phyloP scores from a whole-genome alignment of 1,140 invertebrate species.

The Drosophila miranda region DNA sequence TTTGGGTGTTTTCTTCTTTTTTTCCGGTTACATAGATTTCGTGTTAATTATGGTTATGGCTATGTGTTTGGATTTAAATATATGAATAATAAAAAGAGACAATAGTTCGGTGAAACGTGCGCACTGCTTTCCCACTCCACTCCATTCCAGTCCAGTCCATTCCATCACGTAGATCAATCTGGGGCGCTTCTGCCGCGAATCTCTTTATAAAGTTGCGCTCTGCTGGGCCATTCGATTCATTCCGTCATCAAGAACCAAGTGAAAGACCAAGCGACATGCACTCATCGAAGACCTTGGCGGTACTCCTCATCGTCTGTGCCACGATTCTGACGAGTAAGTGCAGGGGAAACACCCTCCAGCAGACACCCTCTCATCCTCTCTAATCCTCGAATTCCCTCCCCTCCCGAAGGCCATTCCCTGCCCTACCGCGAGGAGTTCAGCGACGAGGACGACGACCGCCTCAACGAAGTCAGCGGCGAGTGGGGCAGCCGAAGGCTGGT shows the following conservation, averaged over 20 bases:
- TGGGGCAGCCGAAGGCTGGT: slow-evolving; percentile 36
- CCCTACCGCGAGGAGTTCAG: slow-evolving; percentile 28
- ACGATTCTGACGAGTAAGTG: slow-evolving; percentile 32
- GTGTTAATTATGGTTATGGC: slow-evolving; percentile 45
- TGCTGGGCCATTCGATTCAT: slow-evolving; percentile 22
- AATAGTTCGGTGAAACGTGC: slow-evolving; percentile 60
- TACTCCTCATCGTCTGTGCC: slow-evolving; percentile 33
- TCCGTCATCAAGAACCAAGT: background rate
- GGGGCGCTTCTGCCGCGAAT: background rate
- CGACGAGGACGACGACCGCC: slow-evolving; percentile 58
- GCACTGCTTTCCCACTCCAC: slow-evolving; percentile 27
- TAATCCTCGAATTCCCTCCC: background rate
- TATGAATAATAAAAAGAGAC: slow-evolving; percentile 42
- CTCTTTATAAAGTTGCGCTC: slow-evolving; percentile 48
- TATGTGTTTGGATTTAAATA: slow-evolving; percentile 40
- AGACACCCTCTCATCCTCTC: too few relatives aligned
- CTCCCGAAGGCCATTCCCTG: slow-evolving; percentile 23
- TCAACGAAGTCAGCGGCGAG: slow-evolving; percentile 54
- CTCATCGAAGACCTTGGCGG: slow-evolving; percentile 9
- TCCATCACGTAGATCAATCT: slow-evolving; percentile 58
- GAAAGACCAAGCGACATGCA: slow-evolving; percentile 41
- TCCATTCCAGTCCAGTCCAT: slow-evolving; percentile 56
- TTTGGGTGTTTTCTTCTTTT: background rate
- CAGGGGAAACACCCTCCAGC: too few relatives aligned
- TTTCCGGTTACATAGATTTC: background rate